Base-by-base conservation (phyloP, 2,888 invertebrate genomes). In the Acanthopleura granulata region DNA sequence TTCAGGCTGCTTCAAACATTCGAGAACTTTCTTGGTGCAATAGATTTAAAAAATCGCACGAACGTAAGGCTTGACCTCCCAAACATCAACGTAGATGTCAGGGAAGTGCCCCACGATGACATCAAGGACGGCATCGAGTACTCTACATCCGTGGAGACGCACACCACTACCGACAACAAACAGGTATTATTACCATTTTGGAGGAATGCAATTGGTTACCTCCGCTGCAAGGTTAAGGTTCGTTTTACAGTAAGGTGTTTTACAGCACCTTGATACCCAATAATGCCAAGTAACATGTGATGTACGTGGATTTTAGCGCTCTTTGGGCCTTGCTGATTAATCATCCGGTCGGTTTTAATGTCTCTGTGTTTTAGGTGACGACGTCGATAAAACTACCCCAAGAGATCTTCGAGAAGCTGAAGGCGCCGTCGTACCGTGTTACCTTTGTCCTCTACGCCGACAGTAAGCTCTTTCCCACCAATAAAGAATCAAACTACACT, bases 361-460 rank as follows among this genome's bases (percentile, higher is more conserved):
- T 40, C 40, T 40, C 40, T 40, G 40, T 40, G 40, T 40, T 40
- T 9, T 40, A 40, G 40, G 40, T 40, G 57, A 22, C 22, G 57
- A n/a, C 57, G 57, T n/a, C 57, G 1, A 57, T 57, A n/a, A 22
- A 57, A 22, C 57, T 57, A 57, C 57, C 57, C 18, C n/a, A 18
- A n/a, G 57, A 57, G 57, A 22, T 57, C 57, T 57, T 57, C 57
- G 3, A 57, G 18, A 57, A 57, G 57, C 57, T 57, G 57, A 57
- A 22, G 18, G 18, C 57, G n/a, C 22, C 57, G 18, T 57, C 57
- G 3, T 57, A 57, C 22, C 57, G 57, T 4, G 57, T 57, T 18
- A 57, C 18, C 3, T 57, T 57, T 57, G 57, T 57, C 22, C 57
- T 57, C 18, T 57, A 57, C 57, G 22, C 18, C 57, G 22, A 57